These are phyloP conservation scores for Zele albiditarsus DNA, from an alignment of 2,888 invertebrate genomes.

Conservation along the genomic window DNA sequence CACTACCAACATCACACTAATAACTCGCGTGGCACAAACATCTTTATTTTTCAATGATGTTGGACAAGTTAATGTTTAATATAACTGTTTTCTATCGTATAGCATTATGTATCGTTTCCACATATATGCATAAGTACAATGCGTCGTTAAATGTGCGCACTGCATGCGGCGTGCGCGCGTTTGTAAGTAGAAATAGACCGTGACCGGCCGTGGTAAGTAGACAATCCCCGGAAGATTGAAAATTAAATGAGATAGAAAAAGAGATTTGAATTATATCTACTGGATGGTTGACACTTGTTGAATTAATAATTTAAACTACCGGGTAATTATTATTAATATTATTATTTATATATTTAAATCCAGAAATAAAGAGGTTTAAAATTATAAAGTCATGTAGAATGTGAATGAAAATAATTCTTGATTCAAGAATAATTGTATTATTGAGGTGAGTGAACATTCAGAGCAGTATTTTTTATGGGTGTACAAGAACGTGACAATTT, in stretches of 20 bases:
- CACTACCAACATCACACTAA: neutral
- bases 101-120: slow-evolving; percentile 57
- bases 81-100: neutral
- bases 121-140: slow-evolving; percentile 69
- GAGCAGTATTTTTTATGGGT: too few species aligned
- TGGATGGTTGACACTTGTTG: slow-evolving; percentile 47
- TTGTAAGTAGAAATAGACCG: slow-evolving; percentile 64
- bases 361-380: too few species aligned
- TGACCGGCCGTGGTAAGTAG: slow-evolving; percentile 59
- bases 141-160: slow-evolving; percentile 64
- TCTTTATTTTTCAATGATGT: slow-evolving; percentile 7
- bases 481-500: too few species aligned
- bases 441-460: too few species aligned
- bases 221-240: slow-evolving; percentile 67
- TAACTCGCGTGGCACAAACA: slow-evolving; percentile 4
- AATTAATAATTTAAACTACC: slow-evolving; percentile 9
- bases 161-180: slow-evolving; percentile 22
- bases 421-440: too few species aligned
- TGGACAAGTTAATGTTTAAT: slow-evolving; percentile 30
- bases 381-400: too few species aligned
- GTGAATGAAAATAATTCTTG: too few species aligned
- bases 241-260: neutral
- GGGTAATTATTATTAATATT: neutral
- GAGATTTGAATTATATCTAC: slow-evolving; percentile 28
- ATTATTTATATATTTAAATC: neutral